Base-by-base conservation (phyloP, 2,888 invertebrate species). In the Pandemis corylana region DNA sequence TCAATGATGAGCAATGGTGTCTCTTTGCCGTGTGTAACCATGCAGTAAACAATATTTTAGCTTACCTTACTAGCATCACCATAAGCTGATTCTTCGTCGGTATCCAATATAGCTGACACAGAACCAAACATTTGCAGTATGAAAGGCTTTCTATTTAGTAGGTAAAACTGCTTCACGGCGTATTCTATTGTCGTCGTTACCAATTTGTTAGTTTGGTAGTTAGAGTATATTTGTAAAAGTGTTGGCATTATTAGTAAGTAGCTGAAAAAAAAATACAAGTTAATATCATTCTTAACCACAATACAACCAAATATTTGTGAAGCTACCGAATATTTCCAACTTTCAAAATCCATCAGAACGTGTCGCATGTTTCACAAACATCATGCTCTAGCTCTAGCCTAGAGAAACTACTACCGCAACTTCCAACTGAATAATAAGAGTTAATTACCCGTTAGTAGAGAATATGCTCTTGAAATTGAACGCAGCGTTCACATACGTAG, bases 91-190 rank as follows among this genome's bases (percentile, higher is more conserved):
- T 97, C 96, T 84, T 97, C 97, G 82, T 98, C 98, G 0, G 98
- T 98, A 86, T 99, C 99, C 81, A 99, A 94, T 86, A 99, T 98
- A 1, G 99, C 98, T 0, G 99, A 99, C 0, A 99, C 98, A 4
- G 99, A 99, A 1, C 99, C 99, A 93, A 99, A 99, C 99, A 99
- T 99, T 95, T 99, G 99, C 69, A 99, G 95, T 81, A 99, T 98
- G 85, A 99, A 99, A 0, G 99, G 99, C 86, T 99, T 99, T 68
- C 99, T 96, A 87, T 99, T 99, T 89, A 99, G 96, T 75, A 99
- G 95, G 90, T 99, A 99, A 91, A 99, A 99, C 87, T 99, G 99
- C 85, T 99, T 99, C 13, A 99, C 99, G 0, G 99, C 98, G 88
- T 99, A 99, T 88, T 99, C 99, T 71, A 99, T 98, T 0, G 99